These are phyloP conservation scores for Palythoa grandis DNA, from an alignment of 92 coral and sea anemone genomes.

Conservation along the genomic window DNA sequence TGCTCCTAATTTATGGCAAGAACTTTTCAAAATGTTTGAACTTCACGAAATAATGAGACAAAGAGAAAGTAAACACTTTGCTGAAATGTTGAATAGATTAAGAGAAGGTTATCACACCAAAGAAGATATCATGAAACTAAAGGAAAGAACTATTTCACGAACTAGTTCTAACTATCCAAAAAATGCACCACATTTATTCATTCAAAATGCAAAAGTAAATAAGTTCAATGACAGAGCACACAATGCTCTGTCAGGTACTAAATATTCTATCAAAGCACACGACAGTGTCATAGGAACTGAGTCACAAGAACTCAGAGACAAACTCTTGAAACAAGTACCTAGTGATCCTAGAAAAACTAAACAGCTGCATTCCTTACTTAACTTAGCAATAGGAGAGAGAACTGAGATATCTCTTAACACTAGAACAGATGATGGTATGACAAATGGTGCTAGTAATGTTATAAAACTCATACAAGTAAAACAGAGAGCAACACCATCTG, in stretches of 20 bases:
- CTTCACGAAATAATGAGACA: constrained; percentile 51
- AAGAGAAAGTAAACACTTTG: constrained; percentile 63
- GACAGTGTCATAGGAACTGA: constrained; percentile 48
- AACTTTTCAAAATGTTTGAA: constrained; percentile 6
- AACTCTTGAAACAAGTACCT: constrained; percentile 2
- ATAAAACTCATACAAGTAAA: neutral
- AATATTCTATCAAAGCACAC: constrained; percentile 59
- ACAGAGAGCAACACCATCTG: neutral
- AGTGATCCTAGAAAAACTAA: neutral
- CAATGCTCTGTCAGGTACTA: constrained; percentile 57
- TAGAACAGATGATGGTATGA: no score
- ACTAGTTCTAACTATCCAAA: constrained; percentile 46
- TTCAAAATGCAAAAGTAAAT: constrained; percentile 68
- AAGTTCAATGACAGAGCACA: constrained; percentile 69
- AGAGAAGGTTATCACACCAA: constrained; percentile 56
- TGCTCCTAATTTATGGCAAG: constrained; percentile 56
- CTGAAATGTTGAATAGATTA: constrained; percentile 43
- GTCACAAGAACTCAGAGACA: constrained; percentile 3
- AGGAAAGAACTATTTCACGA: constrained; percentile 43
- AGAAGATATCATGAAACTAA: constrained; percentile 58
- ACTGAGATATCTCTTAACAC: no score
- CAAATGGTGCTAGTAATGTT: no score
- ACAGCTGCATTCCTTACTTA: constrained; percentile 6
- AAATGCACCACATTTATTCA: constrained; percentile 63
- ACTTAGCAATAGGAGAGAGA: no score